Evolutionary conservation across 2,797 vertebrate species (phyloP).

Genomic region (Gorsachius magnificus): DNA sequence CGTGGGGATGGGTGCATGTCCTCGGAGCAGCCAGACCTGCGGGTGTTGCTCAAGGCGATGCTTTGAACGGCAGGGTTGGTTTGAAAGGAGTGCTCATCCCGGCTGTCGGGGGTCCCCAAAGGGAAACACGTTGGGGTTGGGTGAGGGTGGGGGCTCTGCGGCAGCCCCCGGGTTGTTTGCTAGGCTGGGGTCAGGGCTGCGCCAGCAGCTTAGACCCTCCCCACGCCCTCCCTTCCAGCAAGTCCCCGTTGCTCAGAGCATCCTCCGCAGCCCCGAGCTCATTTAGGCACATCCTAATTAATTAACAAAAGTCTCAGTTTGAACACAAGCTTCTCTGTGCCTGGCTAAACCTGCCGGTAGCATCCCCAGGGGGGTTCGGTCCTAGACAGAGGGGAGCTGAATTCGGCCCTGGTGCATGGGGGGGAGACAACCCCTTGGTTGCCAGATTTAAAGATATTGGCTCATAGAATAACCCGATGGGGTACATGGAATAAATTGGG

Average conservation of each 20-base stretch:
- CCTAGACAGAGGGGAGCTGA: not conserved
- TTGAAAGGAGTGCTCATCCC: not conserved
- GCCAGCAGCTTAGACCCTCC: not conserved
- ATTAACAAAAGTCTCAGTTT: not conserved
- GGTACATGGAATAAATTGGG: not conserved
- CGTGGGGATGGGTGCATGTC: not conserved
- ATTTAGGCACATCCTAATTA: not conserved
- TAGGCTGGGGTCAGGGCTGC: not conserved
- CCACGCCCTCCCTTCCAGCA: not conserved
- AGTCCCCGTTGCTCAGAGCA: not conserved
- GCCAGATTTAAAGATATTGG: too few relatives aligned
- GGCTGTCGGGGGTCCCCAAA: not conserved
- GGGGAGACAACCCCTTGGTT: not conserved
- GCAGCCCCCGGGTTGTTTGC: not conserved
- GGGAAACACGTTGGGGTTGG: accelerated
- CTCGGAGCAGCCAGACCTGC: not conserved
- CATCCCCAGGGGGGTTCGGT: not conserved
- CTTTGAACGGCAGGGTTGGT: not conserved
- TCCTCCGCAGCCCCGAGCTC: not conserved
- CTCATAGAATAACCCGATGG: not conserved
- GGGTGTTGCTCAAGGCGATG: not conserved
- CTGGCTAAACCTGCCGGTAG: not conserved
- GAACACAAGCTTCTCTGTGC: not conserved
- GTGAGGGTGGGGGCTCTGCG: not conserved
- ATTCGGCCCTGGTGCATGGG: accelerated